phyloP scores from a whole-genome alignment of 2,113 vertebrate genomes.

The Tychaedon coryphoeus region DNA sequence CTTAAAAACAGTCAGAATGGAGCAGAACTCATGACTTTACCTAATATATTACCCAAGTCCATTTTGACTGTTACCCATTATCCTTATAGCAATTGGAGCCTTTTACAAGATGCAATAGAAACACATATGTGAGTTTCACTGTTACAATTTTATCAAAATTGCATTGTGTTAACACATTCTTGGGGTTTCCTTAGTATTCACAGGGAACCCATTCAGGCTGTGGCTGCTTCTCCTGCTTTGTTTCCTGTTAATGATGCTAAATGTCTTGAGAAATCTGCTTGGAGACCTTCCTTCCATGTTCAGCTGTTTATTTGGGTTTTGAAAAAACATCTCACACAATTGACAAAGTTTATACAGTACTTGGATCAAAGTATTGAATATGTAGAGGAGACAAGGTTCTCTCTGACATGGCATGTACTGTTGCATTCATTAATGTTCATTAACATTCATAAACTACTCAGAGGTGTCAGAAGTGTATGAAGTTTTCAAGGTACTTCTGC shows the following conservation, averaged over 20 bases:
- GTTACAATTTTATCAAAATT: slow-evolving; percentile 1
- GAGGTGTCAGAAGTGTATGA: neutral
- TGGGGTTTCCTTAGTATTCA: slow-evolving; percentile 34
- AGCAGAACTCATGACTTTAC: slow-evolving; percentile 1
- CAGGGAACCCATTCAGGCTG: neutral
- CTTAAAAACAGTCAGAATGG: neutral
- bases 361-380: neutral
- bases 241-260: slow-evolving; percentile 34
- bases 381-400: neutral
- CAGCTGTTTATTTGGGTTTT: neutral
- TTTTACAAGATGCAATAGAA: neutral
- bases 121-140: neutral
- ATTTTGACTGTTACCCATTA: slow-evolving; percentile 26
- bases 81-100: neutral
- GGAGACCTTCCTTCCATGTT: neutral
- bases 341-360: neutral
- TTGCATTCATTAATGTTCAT: neutral
- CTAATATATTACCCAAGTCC: neutral
- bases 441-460: neutral
- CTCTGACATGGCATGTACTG: neutral
- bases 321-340: neutral
- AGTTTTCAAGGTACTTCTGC: neutral
- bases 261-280: neutral
- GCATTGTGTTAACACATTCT: slow-evolving; percentile 25
- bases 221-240: neutral